These are phyloP conservation scores for Eulimnadia texana DNA, from an alignment of 1,140 invertebrate genomes.

Conservation along the genomic window DNA sequence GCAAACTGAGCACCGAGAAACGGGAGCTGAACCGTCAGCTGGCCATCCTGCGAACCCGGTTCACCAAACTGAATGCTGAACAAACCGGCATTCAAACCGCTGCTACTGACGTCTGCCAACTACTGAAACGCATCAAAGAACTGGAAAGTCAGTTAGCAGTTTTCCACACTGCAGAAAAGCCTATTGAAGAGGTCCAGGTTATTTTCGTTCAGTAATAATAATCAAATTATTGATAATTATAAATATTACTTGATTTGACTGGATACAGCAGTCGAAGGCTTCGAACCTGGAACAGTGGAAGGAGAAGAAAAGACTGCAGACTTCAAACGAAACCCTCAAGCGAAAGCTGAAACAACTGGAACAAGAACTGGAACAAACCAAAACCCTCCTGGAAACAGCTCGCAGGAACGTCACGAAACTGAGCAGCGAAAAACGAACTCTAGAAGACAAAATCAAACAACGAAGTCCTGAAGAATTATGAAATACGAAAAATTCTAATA, in stretches of 20 bases:
- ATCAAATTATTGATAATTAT: no score
- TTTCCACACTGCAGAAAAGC: constrained; percentile 14
- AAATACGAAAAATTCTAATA: not conserved
- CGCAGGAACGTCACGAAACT: not conserved
- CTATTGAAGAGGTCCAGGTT: not conserved
- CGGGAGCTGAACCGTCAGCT: constrained; percentile 1
- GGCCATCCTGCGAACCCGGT: constrained; percentile 5
- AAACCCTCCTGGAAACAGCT: not conserved
- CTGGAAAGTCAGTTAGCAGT: constrained; percentile 8
- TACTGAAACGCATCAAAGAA: constrained; percentile 13
- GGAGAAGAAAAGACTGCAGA: constrained; percentile 4
- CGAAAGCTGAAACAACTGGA: constrained; percentile 1
- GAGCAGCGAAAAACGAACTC: constrained; percentile 6
- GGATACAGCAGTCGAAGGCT: not conserved
- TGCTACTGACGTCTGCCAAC: not conserved
- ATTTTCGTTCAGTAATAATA: no score
- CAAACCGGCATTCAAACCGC: not conserved
- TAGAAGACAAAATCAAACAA: constrained; percentile 12
- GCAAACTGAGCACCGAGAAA: constrained; percentile 9
- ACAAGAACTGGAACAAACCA: not conserved
- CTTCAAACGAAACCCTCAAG: not conserved
- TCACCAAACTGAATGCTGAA: constrained; percentile 8
- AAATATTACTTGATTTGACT: no score
- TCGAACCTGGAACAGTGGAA: constrained; percentile 9
- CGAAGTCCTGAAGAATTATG: not conserved